Evolutionary conservation across 2,797 vertebrate genomes (phyloP), one percentile per base, ranked within the genome.

Genomic region (Spea hammondii): DNA sequence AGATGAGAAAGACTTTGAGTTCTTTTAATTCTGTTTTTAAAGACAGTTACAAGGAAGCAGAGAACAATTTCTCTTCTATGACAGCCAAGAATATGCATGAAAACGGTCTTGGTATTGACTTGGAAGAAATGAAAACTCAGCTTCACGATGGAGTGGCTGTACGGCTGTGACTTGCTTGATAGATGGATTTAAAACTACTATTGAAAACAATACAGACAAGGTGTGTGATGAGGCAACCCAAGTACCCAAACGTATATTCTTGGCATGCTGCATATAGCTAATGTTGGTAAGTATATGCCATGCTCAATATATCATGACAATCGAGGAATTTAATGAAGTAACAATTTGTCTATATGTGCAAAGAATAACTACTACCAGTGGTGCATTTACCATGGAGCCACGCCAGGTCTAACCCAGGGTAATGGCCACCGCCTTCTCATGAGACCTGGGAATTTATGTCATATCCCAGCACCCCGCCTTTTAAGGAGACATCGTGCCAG

Each of bases 61-160:
- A 89, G 47, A 73, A 76, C 3, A 5, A 67, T 45, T 90, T 90
- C 67, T 83, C 79, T 17, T 72, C 72, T 8, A 4, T 10, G 12
- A 12, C 14, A 49, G 51, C 70, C 4, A 70, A 47, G 13, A 82
- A 46, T 0, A 11, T 32, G 57, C 72, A 2, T 1, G 5, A 2
- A 4, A 65, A 55, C 5, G 32, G 7, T 4, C 73, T 4, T 4
- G 13, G 74, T 9, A 82, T 84, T 0, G 55, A 87, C 80, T 89
- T 3, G 88, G 89, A 74, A 89, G 89, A 66, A 85, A 86, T 0
- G 87, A 93, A 77, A 65, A 49, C 11, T 92, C 89, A 70, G 84
- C 81, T 78, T 84, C 89, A 70, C 77, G 54, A 48, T 92, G 90
- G 87, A 92, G 87, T 2, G 88, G 89, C 65, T 91, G 89, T 14